phyloP scores from a whole-genome alignment of 1,140 invertebrate genomes.

The Drosophila nigromelanica region DNA sequence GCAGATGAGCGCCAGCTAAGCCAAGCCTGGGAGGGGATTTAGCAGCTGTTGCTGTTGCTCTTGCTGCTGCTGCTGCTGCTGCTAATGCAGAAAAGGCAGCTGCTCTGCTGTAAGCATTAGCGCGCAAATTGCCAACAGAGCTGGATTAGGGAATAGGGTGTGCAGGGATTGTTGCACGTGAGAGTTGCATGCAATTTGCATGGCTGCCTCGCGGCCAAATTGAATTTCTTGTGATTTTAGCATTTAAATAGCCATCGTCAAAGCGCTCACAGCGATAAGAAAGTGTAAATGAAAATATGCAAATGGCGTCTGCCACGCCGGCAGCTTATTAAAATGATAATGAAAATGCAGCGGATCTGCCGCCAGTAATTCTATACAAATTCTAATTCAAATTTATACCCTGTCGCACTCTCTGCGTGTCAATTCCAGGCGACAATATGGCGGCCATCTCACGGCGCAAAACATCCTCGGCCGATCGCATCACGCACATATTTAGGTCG shows the following conservation, averaged over 20 bases:
- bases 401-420: slow-evolving; percentile 51
- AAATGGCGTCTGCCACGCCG: slow-evolving; percentile 53
- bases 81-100: not conserved
- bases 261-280: slow-evolving; percentile 45
- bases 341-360: slow-evolving; percentile 34
- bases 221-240: slow-evolving; percentile 61
- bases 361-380: slow-evolving; percentile 28
- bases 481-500: slow-evolving; percentile 80
- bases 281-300: slow-evolving; percentile 72
- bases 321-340: slow-evolving; percentile 68
- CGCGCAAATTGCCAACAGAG: slow-evolving; percentile 12
- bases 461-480: slow-evolving; percentile 83
- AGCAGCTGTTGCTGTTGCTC: slow-evolving; percentile 18
- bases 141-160: not conserved
- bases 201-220: slow-evolving; percentile 34
- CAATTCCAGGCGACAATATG: slow-evolving; percentile 82
- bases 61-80: slow-evolving; percentile 10
- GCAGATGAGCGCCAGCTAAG: not conserved
- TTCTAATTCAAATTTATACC: slow-evolving; percentile 57
- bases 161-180: slow-evolving; percentile 18
- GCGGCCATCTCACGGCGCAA: slow-evolving; percentile 83
- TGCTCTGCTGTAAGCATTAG: slow-evolving; percentile 19
- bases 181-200: slow-evolving; percentile 37
- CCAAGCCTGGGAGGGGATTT: slow-evolving; percentile 12
- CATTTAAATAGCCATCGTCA: slow-evolving; percentile 64